phyloP scores from a whole-genome alignment of 2,888 invertebrate genomes.

The Lycaena phlaeas region DNA sequence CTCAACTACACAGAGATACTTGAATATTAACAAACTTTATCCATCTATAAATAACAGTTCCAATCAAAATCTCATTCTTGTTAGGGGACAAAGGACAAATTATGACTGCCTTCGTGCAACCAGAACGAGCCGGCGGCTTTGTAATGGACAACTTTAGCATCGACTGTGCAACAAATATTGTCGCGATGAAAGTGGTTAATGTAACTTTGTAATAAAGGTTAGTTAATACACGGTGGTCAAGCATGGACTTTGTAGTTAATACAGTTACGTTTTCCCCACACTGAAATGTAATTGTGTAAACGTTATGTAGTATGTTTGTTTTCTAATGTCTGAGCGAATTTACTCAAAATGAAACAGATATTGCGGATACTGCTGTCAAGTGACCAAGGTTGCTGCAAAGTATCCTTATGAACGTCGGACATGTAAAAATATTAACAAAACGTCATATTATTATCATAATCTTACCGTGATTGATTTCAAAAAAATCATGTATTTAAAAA shows the following conservation, averaged over 20 bases:
- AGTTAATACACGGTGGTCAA: slow-evolving; percentile 27
- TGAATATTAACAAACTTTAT: too few relatives aligned
- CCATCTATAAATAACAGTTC: not conserved
- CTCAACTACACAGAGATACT: too few relatives aligned
- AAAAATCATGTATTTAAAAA: too few relatives aligned
- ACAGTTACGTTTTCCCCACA: slow-evolving; percentile 50
- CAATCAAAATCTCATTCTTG: not conserved
- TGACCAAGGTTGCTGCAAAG: too few relatives aligned
- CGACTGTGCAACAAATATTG: slow-evolving; percentile 25
- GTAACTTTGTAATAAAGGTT: slow-evolving; percentile 60
- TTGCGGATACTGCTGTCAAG: too few relatives aligned
- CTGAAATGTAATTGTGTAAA: slow-evolving; percentile 46
- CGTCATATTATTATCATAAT: too few relatives aligned
- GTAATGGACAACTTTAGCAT: slow-evolving; percentile 42
- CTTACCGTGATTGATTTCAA: too few relatives aligned
- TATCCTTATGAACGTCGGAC: too few relatives aligned
- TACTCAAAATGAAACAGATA: too few relatives aligned
- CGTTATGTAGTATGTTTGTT: too few relatives aligned
- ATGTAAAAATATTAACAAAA: too few relatives aligned
- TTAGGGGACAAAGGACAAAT: slow-evolving; percentile 20
- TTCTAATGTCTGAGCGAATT: too few relatives aligned
- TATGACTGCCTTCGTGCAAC: slow-evolving; percentile 14
- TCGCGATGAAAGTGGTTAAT: slow-evolving; percentile 37
- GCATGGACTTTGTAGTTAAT: slow-evolving; percentile 39
- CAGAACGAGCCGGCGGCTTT: slow-evolving; percentile 29